Evolutionary conservation across 2,888 invertebrate genomes (phyloP).

Genomic region (Caenorhabditis japonica): DNA sequence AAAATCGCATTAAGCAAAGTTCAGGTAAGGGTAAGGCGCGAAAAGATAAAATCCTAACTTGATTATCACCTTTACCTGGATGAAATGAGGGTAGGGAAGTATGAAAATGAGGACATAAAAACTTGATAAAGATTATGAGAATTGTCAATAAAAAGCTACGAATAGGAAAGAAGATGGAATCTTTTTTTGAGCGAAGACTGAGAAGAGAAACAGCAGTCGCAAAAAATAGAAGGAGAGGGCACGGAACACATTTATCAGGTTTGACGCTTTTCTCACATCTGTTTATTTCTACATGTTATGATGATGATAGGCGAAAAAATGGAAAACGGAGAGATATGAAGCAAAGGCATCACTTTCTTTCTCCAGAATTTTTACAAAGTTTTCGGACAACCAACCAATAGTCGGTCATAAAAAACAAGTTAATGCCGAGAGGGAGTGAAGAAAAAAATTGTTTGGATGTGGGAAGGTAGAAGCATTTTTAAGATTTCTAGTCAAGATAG

Average conservation of each 20-base stretch:
- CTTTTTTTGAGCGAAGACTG: conserved; percentile 20
- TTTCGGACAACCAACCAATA: conserved; percentile 41
- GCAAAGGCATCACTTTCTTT: conserved; percentile 14
- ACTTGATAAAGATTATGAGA: conserved; percentile 6
- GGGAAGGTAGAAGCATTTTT: too few species aligned
- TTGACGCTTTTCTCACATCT: conserved; percentile 7
- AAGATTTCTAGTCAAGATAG: too few species aligned
- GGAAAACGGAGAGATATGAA: conserved; percentile 6
- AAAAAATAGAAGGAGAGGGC: conserved; percentile 14
- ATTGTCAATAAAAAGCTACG: too few species aligned
- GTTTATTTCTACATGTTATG: conserved; percentile 3
- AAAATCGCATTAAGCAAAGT: conserved; percentile 20
- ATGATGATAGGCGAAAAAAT: background rate
- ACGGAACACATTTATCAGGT: conserved; percentile 31
- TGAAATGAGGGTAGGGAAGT: too few species aligned
- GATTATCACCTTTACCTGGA: too few species aligned
- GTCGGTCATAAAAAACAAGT: too few species aligned
- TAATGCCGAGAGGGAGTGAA: too few species aligned
- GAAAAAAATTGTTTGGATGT: too few species aligned
- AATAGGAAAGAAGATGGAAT: too few species aligned
- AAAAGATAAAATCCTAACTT: too few species aligned
- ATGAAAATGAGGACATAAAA: background rate
- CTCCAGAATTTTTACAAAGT: conserved; percentile 29
- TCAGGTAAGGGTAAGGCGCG: background rate
- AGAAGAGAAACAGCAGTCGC: background rate